A percentile compares a stretch with the other conserved stretches of the same genome.
These are phyloP conservation scores for Drosophila diplacantha DNA, from an alignment of 2,888 invertebrate species.

Conservation along the genomic window DNA sequence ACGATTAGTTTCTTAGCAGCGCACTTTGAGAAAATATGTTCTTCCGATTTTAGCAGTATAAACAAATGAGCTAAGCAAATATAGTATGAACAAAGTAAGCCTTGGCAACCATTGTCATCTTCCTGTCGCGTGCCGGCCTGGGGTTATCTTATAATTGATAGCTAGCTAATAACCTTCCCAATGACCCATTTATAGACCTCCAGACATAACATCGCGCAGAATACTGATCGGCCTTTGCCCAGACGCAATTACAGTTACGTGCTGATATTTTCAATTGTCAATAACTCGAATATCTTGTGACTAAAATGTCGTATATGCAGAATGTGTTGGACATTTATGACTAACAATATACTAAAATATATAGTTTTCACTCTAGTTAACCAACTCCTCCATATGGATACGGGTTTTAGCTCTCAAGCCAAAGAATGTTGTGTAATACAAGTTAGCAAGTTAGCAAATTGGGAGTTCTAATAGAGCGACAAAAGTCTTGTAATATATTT, in stretches of 20 bases:
- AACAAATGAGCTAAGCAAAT: neutral
- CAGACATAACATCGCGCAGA: conserved; percentile 22
- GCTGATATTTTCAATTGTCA: conserved; percentile 6
- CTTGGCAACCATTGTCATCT: conserved; percentile 38
- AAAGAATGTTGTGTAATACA: neutral
- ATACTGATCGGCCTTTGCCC: conserved; percentile 23
- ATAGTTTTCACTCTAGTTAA: neutral
- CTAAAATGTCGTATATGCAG: neutral
- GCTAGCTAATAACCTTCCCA: conserved; percentile 57
- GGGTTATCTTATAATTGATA: conserved; percentile 53
- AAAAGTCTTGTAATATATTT: neutral
- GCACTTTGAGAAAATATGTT: neutral
- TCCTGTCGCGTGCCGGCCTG: conserved; percentile 44
- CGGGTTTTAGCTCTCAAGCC: neutral
- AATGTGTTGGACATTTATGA: neutral
- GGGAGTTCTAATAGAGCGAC: neutral
- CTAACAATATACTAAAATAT: neutral
- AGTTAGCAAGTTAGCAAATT: neutral
- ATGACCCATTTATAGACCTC: conserved; percentile 17
- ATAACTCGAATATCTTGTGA: neutral
- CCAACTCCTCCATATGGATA: too few relatives aligned
- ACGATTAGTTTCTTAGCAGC: too few relatives aligned
- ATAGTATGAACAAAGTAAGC: neutral
- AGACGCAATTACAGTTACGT: conserved; percentile 1
- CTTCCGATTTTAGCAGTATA: neutral